These are phyloP conservation scores for Nemotelus nigrinus DNA, from an alignment of 2,888 invertebrate species.

Conservation along the genomic window DNA sequence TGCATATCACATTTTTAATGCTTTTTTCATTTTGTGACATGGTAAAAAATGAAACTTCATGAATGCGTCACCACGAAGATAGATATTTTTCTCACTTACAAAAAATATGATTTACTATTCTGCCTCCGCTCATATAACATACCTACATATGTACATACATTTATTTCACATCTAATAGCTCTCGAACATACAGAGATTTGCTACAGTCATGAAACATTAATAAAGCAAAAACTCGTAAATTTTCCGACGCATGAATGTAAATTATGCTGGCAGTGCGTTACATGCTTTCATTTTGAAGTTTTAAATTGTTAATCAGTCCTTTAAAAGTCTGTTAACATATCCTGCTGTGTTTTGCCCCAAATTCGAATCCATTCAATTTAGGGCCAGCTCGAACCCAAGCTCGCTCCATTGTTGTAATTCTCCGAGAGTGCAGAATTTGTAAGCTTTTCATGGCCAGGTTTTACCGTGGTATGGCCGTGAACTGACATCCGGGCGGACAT, in stretches of 20 bases:
- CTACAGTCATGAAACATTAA: neutral
- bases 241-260: neutral
- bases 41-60: too few species aligned
- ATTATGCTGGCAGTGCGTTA: conserved; percentile 4
- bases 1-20: too few species aligned
- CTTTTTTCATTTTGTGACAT: too few species aligned
- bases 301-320: conserved; percentile 17
- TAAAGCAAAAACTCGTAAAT: conserved; percentile 1
- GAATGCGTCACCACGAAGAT: too few species aligned
- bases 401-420: too few species aligned
- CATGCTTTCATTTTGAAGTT: conserved; percentile 13
- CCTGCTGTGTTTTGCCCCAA: neutral
- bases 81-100: too few species aligned
- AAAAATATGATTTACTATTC: too few species aligned
- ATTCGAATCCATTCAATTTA: neutral
- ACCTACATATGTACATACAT: too few species aligned
- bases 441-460: neutral
- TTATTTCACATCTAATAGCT: neutral
- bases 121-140: too few species aligned
- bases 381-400: too few species aligned
- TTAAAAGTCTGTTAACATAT: conserved; percentile 11
- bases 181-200: neutral
- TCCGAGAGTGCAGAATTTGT: too few species aligned
- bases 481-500: neutral
- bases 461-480: neutral